phyloP scores from a whole-genome alignment of 2,113 vertebrate genomes.

The Microtus ochrogaster region DNA sequence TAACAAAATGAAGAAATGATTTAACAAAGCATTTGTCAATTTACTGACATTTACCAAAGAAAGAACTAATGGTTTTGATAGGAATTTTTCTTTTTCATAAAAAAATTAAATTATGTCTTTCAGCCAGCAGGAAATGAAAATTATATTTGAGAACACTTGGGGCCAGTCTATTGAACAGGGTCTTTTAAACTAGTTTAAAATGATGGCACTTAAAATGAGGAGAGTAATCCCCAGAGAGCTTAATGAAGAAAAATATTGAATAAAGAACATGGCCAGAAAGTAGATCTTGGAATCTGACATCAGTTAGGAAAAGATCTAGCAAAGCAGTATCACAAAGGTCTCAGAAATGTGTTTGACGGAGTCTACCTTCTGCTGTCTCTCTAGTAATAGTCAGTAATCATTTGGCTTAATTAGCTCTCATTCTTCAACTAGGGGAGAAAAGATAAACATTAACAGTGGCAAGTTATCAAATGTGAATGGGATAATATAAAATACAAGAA shows the following conservation, averaged over 20 bases:
- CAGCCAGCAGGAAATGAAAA: slow-evolving; percentile 35
- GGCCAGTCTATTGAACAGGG: not conserved
- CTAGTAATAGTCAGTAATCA: not conserved
- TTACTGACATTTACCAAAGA: slow-evolving; percentile 46
- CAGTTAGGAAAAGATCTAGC: not conserved
- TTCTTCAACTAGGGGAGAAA: not conserved
- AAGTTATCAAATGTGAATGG: not conserved
- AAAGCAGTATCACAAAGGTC: not conserved
- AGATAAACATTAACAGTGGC: not conserved
- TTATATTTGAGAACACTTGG: slow-evolving; percentile 6
- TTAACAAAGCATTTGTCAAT: not conserved
- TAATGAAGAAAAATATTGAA: slow-evolving; percentile 28
- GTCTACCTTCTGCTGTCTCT: not conserved
- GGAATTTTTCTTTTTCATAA: not conserved
- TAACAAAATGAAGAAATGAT: slow-evolving; percentile 25
- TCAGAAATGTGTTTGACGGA: not conserved
- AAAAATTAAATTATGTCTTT: slow-evolving; percentile 42
- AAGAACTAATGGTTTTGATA: slow-evolving; percentile 4
- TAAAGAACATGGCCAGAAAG: not conserved
- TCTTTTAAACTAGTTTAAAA: slow-evolving; percentile 61
- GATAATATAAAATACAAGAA: not conserved
- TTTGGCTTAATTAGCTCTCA: not conserved
- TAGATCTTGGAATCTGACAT: slow-evolving; percentile 14
- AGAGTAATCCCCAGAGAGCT: not conserved
- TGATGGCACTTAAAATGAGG: not conserved